Evolutionary conservation across 1,140 invertebrate genomes (phyloP).

Genomic region (Tenebrio molitor): DNA sequence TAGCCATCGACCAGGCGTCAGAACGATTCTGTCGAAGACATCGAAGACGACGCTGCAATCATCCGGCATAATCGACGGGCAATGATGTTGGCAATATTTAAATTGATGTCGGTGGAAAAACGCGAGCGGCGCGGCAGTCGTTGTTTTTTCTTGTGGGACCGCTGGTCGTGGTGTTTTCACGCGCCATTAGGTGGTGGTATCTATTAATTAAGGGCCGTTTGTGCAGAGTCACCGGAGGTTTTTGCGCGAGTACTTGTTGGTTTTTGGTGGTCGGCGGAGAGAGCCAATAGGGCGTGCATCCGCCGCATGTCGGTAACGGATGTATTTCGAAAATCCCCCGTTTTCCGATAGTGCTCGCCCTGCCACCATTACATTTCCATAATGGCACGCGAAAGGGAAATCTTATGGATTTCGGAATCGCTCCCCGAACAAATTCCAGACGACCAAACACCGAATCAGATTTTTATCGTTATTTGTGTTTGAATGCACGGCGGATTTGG

Average conservation of each 20-base stretch:
- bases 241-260: too few species aligned
- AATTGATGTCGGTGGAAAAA: constrained; percentile 40
- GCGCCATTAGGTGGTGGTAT: constrained; percentile 13
- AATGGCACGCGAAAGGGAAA: constrained; percentile 46
- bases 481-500: constrained; percentile 15
- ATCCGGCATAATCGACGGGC: constrained; percentile 26
- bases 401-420: constrained; percentile 39
- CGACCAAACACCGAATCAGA: constrained; percentile 44
- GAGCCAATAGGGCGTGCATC: constrained; percentile 42
- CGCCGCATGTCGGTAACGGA: constrained; percentile 40
- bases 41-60: constrained; percentile 36
- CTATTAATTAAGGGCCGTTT: constrained; percentile 32
- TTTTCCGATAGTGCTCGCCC: constrained; percentile 46
- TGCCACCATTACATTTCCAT: constrained; percentile 45
- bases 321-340: constrained; percentile 46
- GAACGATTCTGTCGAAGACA: constrained; percentile 24
- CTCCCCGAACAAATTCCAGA: constrained; percentile 42
- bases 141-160: constrained; percentile 15
- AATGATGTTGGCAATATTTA: constrained; percentile 39
- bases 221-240: constrained; percentile 13
- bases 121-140: not conserved
- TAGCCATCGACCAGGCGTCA: constrained; percentile 36
- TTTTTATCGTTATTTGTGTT: constrained; percentile 42
- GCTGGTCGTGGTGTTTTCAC: constrained; percentile 31
- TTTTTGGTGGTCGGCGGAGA: not conserved